Percentiles rank a stretch among this genome's conserved stretches.
Conservation (phyloP, 2,888 invertebrate species). For the Calameuta filiformis region DNA sequence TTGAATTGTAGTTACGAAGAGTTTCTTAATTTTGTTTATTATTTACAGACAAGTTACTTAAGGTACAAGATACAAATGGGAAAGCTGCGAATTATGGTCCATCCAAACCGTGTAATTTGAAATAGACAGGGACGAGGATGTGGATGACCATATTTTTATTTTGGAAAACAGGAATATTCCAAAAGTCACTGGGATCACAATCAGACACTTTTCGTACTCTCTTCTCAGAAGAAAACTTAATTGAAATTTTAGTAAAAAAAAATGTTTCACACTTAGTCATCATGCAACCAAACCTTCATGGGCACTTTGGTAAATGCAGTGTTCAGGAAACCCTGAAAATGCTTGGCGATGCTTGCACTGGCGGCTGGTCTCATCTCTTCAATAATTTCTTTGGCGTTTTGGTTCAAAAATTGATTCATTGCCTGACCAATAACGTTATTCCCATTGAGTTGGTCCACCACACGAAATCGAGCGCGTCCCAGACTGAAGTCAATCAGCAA, state of each 20-base stretch:
- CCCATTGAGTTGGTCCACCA: constrained; percentile 78
- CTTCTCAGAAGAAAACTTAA: background rate
- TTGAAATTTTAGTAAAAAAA: background rate
- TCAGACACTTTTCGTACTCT: background rate
- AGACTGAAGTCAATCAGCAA: constrained; percentile 79
- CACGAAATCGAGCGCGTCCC: constrained; percentile 76
- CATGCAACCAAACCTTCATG: constrained; percentile 75
- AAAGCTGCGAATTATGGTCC: background rate
- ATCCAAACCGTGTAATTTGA: background rate
- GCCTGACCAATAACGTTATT: constrained; percentile 84
- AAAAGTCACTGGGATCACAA: background rate
- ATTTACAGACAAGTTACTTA: background rate
- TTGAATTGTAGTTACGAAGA: background rate
- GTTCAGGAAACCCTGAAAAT: constrained; percentile 80
- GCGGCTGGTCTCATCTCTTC: constrained; percentile 86
- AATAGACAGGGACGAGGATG: background rate
- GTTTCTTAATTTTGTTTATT: background rate
- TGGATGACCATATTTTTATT: background rate
- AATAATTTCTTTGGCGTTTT: constrained; percentile 83
- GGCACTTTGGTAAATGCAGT: constrained; percentile 79
- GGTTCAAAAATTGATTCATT: constrained; percentile 86
- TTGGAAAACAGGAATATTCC: background rate
- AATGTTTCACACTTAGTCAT: constrained; percentile 34
- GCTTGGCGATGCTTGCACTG: constrained; percentile 76
- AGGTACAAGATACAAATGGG: background rate